A percentile compares a stretch with the other conserved stretches of the same genome.
Evolutionary conservation across 1,140 invertebrate genomes (phyloP).

Genomic region (Sycophaga agraensis): DNA sequence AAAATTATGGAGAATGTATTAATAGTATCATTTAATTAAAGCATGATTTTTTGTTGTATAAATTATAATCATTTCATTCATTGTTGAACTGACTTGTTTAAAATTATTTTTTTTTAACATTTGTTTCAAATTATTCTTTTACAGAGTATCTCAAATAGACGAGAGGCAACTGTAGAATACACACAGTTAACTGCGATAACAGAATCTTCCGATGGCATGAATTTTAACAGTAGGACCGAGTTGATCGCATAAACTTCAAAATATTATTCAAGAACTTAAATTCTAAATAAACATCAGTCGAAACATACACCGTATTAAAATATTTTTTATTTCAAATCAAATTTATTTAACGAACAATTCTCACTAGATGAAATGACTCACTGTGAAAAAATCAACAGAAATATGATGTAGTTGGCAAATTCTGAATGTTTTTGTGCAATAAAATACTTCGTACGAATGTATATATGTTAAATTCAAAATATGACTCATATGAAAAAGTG

Average conservation of each 20-base stretch:
- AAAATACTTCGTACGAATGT: too few species aligned
- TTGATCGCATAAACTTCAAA: slow-evolving; percentile 54
- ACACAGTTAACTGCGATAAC: slow-evolving; percentile 49
- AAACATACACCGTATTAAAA: too few species aligned
- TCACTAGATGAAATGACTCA: too few species aligned
- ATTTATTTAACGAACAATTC: too few species aligned
- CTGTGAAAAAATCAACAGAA: too few species aligned
- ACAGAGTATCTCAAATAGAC: slow-evolving; percentile 48
- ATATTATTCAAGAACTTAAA: too few species aligned
- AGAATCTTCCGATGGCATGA: slow-evolving; percentile 48
- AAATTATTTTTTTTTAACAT: not conserved
- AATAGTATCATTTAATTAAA: not conserved
- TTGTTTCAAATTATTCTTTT: not conserved
- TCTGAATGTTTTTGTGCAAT: too few species aligned
- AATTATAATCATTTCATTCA: not conserved
- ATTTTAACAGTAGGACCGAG: slow-evolving; percentile 50
- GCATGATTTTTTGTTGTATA: not conserved
- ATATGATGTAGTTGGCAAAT: too few species aligned
- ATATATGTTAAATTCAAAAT: too few species aligned
- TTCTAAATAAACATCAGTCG: too few species aligned
- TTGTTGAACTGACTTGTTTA: not conserved
- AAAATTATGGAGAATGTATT: not conserved
- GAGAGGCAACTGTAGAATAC: slow-evolving; percentile 50
- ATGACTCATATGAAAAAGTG: too few species aligned
- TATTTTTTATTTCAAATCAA: too few species aligned